A percentile compares a stretch with the other conserved stretches of the same genome.
These are phyloP conservation scores for Aplodontia rufa DNA, from an alignment of 2,113 vertebrate genomes.

Conservation along the genomic window DNA sequence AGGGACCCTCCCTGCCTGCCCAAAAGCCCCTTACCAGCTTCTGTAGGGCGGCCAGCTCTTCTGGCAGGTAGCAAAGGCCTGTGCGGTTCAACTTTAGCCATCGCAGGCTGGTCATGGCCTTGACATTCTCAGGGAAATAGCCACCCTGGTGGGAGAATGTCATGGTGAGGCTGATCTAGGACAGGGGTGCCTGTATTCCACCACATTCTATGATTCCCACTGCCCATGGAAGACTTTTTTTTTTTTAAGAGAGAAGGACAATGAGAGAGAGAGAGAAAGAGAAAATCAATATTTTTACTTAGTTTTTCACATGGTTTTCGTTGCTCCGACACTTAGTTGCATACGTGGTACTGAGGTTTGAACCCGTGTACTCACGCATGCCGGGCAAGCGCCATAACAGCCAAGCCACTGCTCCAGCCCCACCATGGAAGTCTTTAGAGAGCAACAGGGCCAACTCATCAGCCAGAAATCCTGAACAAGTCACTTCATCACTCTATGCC, in stretches of 20 bases:
- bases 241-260: too few relatives aligned
- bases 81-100: constrained; percentile 98
- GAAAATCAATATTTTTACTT: too few relatives aligned
- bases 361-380: too few relatives aligned
- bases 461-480: not conserved
- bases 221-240: not conserved
- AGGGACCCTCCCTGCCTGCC: not conserved
- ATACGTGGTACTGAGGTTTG: too few relatives aligned
- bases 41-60: constrained; percentile 96
- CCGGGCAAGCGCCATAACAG: too few relatives aligned
- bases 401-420: too few relatives aligned
- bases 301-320: too few relatives aligned
- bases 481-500: not conserved
- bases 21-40: constrained; percentile 91
- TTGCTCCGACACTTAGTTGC: too few relatives aligned
- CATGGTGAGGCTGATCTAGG: not conserved
- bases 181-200: not conserved
- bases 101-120: constrained; percentile 96
- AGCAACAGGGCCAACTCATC: not conserved
- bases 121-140: constrained; percentile 97
- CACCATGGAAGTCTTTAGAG: not conserved
- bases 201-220: not conserved
- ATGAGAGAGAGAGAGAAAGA: too few relatives aligned
- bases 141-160: constrained; percentile 87
- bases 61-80: constrained; percentile 97